Evolutionary conservation across 2,113 vertebrate species (phyloP).

Genomic region (Cephalopterus ornatus): DNA sequence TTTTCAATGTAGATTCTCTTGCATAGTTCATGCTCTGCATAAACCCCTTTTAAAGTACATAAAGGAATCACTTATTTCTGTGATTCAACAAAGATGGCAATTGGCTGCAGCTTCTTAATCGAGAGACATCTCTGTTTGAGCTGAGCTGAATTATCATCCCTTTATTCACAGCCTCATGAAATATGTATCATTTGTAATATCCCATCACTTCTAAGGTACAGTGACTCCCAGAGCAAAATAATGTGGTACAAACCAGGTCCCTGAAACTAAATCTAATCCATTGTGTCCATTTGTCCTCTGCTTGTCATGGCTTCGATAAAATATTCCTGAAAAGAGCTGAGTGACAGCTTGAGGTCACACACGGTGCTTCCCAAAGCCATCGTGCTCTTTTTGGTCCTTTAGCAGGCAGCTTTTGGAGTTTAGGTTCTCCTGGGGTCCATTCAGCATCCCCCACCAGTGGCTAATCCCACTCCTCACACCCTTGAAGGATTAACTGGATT

Average conservation of each 20-base stretch:
- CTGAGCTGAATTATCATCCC: background rate
- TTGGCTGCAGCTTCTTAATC: background rate
- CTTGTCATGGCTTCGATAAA: rapidly evolving
- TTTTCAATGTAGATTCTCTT: background rate
- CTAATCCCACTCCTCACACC: background rate
- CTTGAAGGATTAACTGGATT: background rate
- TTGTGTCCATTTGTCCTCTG: rapidly evolving
- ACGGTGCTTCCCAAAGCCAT: background rate
- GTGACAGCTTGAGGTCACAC: no score
- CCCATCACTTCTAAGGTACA: no score
- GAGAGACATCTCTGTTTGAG: background rate
- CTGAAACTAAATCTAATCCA: background rate
- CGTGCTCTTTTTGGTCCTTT: background rate
- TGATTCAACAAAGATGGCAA: background rate
- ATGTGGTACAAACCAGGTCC: rapidly evolving
- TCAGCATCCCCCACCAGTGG: rapidly evolving
- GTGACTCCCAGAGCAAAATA: background rate
- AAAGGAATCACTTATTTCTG: background rate
- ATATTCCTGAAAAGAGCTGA: background rate
- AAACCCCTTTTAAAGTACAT: background rate
- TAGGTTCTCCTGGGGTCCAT: background rate
- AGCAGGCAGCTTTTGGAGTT: background rate
- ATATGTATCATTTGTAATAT: background rate
- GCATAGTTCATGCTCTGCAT: background rate
- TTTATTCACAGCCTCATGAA: background rate